phyloP scores from a whole-genome alignment of 2,888 invertebrate species.

The Phyllotreta cruciferae region DNA sequence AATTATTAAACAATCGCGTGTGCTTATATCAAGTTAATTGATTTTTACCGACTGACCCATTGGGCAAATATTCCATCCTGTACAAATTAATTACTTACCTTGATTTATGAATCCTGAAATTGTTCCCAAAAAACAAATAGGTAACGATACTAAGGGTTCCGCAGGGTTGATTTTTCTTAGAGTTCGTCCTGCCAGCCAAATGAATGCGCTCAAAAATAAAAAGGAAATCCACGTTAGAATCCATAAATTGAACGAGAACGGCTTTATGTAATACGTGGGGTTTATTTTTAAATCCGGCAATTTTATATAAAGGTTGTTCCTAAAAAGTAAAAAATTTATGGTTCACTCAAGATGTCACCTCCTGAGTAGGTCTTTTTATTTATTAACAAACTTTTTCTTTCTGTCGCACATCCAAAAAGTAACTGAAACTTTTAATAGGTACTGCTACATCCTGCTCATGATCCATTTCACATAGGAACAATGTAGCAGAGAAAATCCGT shows the following conservation, averaged over 20 bases:
- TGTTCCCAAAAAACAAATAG: constrained; percentile 52
- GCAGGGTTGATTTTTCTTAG: constrained; percentile 35
- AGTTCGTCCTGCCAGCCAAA: constrained; percentile 51
- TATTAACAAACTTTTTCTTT: too few relatives aligned
- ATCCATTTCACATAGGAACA: too few relatives aligned
- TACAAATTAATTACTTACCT: constrained; percentile 45
- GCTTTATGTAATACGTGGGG: constrained; percentile 51
- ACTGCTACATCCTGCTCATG: too few relatives aligned
- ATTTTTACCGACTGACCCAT: too few relatives aligned
- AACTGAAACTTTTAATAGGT: too few relatives aligned
- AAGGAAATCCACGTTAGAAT: constrained; percentile 45
- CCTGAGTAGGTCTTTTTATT: too few relatives aligned
- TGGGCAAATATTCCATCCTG: too few relatives aligned
- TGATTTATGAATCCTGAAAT: constrained; percentile 55
- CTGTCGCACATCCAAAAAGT: too few relatives aligned
- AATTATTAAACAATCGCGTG: too few relatives aligned
- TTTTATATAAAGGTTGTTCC: constrained; percentile 55
- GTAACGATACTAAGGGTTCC: constrained; percentile 46
- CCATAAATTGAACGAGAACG: constrained; percentile 52
- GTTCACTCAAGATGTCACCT: background rate
- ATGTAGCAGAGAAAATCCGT: too few relatives aligned
- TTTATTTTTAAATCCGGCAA: constrained; percentile 50
- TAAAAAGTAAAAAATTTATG: constrained; percentile 34
- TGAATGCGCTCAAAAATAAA: constrained; percentile 45
- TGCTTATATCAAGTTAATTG: too few relatives aligned